A percentile compares a stretch with the other conserved stretches of the same genome.
phyloP scores from a whole-genome alignment of 2,797 vertebrate genomes.

The Crypturellus tataupa region DNA sequence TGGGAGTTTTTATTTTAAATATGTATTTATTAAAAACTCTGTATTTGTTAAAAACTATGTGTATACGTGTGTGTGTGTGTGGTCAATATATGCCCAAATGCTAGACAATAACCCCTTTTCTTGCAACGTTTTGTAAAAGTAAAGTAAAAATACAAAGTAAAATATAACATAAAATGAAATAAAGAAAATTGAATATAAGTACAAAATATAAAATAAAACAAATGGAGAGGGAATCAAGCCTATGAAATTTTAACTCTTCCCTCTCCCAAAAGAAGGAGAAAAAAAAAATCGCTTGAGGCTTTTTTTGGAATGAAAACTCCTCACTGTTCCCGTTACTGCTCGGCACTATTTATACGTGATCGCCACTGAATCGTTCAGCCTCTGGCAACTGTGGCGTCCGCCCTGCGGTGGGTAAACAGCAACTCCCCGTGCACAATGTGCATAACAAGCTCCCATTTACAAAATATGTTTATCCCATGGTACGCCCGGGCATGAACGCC shows the following conservation, averaged over 20 bases:
- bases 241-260: neutral
- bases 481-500: slow-evolving; percentile 41
- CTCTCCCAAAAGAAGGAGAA: neutral
- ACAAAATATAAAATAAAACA: neutral
- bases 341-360: slow-evolving; percentile 64
- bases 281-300: neutral
- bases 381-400: slow-evolving; percentile 23
- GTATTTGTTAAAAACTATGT: neutral
- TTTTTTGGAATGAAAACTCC: neutral
- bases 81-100: neutral
- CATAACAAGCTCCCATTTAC: slow-evolving; percentile 62
- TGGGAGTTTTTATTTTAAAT: neutral
- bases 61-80: too few relatives aligned
- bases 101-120: neutral
- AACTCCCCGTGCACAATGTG: slow-evolving; percentile 39
- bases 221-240: neutral
- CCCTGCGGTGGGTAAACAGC: slow-evolving; percentile 31
- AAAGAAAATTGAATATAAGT: neutral
- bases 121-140: neutral
- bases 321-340: slow-evolving; percentile 48
- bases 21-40: neutral
- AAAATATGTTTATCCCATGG: slow-evolving; percentile 53
- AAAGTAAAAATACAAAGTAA: neutral
- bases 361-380: neutral
- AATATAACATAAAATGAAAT: neutral